Evolutionary conservation across 2,888 invertebrate genomes (phyloP).

Genomic region (Nomada ferruginata): DNA sequence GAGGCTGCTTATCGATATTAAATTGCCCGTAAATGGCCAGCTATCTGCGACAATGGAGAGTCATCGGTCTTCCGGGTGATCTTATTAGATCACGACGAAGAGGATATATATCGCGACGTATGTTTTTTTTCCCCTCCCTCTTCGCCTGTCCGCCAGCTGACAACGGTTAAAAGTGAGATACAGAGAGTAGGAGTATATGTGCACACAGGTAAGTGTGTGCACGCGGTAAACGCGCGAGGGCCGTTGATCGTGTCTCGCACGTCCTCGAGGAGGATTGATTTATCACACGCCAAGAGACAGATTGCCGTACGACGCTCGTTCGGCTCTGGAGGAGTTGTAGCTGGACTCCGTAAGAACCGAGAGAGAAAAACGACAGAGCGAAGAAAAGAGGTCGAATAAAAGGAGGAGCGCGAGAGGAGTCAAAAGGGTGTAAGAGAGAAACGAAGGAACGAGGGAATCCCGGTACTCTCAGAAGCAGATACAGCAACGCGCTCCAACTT

Average conservation of each 20-base stretch:
- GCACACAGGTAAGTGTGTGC: conserved; percentile 34
- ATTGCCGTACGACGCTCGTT: conserved; percentile 74
- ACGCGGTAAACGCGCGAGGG: conserved; percentile 66
- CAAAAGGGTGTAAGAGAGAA: neutral
- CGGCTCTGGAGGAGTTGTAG: conserved; percentile 56
- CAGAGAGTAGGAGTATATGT: neutral
- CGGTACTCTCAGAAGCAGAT: conserved; percentile 55
- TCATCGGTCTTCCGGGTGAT: conserved; percentile 65
- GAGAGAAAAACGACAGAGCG: conserved; percentile 34
- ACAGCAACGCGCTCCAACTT: conserved; percentile 41
- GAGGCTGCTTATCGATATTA: conserved; percentile 65
- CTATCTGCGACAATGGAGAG: conserved; percentile 62
- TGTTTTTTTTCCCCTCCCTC: conserved; percentile 28
- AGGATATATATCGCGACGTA: conserved; percentile 35
- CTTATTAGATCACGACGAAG: conserved; percentile 55
- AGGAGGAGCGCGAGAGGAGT: conserved; percentile 14
- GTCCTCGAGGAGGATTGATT: conserved; percentile 80
- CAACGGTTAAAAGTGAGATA: neutral
- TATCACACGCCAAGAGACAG: conserved; percentile 81
- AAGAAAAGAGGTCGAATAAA: conserved; percentile 28
- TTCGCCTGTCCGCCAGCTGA: conserved; percentile 35
- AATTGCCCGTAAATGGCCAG: conserved; percentile 67
- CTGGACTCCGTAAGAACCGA: conserved; percentile 51
- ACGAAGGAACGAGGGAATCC: conserved; percentile 46
- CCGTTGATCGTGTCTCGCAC: conserved; percentile 79